These are phyloP conservation scores for Agrochola litura DNA, from an alignment of 2,888 invertebrate genomes.

Conservation along the genomic window DNA sequence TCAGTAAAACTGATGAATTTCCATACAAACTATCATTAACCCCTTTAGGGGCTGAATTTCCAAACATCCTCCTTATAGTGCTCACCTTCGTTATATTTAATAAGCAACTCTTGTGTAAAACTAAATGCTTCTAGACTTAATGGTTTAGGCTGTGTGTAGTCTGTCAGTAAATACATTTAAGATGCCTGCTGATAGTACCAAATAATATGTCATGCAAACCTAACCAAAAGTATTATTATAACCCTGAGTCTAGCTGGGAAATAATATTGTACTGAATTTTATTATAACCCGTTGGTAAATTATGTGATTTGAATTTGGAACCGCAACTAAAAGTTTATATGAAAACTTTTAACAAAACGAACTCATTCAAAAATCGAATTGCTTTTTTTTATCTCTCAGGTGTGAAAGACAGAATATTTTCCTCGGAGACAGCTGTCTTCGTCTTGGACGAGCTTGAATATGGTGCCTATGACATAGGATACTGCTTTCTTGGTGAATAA, in stretches of 20 bases:
- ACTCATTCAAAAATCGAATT: not conserved
- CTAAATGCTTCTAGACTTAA: too few species aligned
- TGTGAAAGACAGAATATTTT: not conserved
- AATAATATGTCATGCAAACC: not conserved
- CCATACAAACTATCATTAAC: too few species aligned
- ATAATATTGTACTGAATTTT: not conserved
- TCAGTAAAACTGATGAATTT: too few species aligned
- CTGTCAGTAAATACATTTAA: too few species aligned
- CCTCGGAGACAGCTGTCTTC: too few species aligned
- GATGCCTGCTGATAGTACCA: too few species aligned
- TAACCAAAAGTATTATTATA: not conserved
- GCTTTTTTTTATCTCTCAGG: not conserved
- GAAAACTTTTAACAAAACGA: not conserved
- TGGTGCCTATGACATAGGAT: not conserved
- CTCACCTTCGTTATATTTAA: too few species aligned
- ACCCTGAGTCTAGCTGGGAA: not conserved
- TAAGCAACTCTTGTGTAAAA: too few species aligned
- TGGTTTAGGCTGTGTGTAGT: too few species aligned
- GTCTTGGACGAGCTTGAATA: not conserved
- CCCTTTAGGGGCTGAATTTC: too few species aligned
- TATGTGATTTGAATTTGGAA: not conserved
- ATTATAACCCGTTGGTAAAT: not conserved
- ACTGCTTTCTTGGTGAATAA: too few species aligned
- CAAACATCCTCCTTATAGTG: too few species aligned
- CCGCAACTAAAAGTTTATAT: not conserved